Conservation (phyloP, 2,797 vertebrate species). For the Crypturellus tataupa region DNA sequence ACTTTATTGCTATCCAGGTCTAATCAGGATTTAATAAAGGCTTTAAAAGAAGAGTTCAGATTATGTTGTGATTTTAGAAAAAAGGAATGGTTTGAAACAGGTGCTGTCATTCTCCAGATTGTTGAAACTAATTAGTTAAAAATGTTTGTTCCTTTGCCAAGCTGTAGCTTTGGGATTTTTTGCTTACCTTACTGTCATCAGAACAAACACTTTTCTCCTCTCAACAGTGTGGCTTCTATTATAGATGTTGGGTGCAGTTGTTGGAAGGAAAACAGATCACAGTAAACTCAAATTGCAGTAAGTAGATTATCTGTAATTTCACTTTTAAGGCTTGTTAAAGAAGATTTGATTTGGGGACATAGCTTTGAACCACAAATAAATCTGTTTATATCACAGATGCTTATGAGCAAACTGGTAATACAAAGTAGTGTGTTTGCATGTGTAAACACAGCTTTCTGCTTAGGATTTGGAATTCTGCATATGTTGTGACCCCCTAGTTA, state of each 20-base stretch:
- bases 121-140: not conserved
- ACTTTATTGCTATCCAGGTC: not conserved
- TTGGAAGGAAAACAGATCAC: not conserved
- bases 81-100: not conserved
- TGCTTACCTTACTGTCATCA: not conserved
- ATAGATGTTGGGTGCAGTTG: not conserved
- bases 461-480: not conserved
- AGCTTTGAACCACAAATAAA: not conserved
- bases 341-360: not conserved
- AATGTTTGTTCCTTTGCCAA: not conserved
- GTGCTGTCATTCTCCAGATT: not conserved
- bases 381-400: not conserved
- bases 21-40: not conserved
- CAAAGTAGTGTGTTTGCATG: not conserved
- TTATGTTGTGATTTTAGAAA: not conserved
- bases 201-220: not conserved
- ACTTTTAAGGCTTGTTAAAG: not conserved
- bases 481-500: not conserved
- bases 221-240: not conserved
- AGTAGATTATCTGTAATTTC: not conserved
- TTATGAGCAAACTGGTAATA: not conserved
- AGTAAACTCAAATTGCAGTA: not conserved
- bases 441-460: not conserved
- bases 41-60: not conserved
- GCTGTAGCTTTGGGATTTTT: not conserved